Evolutionary conservation across 2,888 invertebrate species (phyloP).

Genomic region (Nezara viridula): DNA sequence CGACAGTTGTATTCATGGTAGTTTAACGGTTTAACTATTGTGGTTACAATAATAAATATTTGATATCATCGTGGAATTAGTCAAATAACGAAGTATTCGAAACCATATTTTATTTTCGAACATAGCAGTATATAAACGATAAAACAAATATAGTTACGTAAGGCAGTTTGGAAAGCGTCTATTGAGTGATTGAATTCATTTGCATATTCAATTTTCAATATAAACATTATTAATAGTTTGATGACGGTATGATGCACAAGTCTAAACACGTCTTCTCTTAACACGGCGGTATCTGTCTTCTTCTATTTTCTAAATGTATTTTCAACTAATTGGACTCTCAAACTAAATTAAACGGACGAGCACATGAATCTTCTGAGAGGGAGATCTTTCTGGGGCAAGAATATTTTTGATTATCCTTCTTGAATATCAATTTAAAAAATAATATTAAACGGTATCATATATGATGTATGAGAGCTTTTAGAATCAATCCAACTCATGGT

Average conservation of each 20-base stretch:
- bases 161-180: neutral
- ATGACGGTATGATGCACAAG: neutral
- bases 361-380: no score
- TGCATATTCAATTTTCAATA: conserved; percentile 42
- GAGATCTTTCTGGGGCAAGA: no score
- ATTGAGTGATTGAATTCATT: conserved; percentile 1
- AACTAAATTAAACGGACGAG: neutral
- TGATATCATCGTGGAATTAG: no score
- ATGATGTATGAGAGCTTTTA: no score
- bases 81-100: neutral
- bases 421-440: no score
- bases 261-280: neutral
- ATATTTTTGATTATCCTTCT: no score
- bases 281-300: conserved; percentile 8
- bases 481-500: no score
- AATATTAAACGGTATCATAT: no score
- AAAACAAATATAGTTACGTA: neutral
- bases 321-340: neutral
- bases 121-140: neutral
- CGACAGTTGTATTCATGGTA: no score
- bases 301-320: conserved; percentile 33
- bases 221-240: conserved; percentile 27
- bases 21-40: no score
- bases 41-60: no score
- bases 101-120: no score